phyloP scores from a whole-genome alignment of 1,140 invertebrate species.

The Odontomachus brunneus region DNA sequence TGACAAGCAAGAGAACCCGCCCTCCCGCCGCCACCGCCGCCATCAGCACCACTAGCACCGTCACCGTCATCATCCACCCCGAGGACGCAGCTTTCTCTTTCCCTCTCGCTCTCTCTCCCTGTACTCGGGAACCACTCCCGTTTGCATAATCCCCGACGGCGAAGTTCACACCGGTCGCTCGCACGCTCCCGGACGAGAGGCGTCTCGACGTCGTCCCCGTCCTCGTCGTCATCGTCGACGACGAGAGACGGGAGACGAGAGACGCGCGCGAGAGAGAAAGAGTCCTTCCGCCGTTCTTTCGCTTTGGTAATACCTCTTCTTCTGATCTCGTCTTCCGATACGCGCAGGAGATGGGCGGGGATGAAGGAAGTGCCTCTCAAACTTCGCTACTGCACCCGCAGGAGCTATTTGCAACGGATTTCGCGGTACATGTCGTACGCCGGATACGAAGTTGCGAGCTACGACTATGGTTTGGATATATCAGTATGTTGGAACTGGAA shows the following conservation, averaged over 20 bases:
- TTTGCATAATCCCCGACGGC: constrained; percentile 77
- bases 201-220: constrained; percentile 54
- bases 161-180: constrained; percentile 76
- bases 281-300: constrained; percentile 60
- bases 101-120: constrained; percentile 54
- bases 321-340: constrained; percentile 34
- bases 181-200: constrained; percentile 67
- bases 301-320: constrained; percentile 55
- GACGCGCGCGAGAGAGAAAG: constrained; percentile 27
- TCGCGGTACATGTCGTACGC: constrained; percentile 21
- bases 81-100: constrained; percentile 49
- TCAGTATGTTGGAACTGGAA: not conserved
- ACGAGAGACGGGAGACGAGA: constrained; percentile 27
- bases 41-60: constrained; percentile 6
- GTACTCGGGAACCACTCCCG: constrained; percentile 65
- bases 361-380: constrained; percentile 34
- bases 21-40: constrained; percentile 36
- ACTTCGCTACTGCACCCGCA: constrained; percentile 47
- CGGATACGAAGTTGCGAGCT: constrained; percentile 38
- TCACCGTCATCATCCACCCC: constrained; percentile 47
- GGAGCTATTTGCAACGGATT: constrained; percentile 52
- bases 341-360: constrained; percentile 15
- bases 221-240: constrained; percentile 37
- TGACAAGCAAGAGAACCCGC: constrained; percentile 73
- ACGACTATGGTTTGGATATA: constrained; percentile 29